phyloP scores from a whole-genome alignment of 2,797 vertebrate species.

The Alcedo atthis region DNA sequence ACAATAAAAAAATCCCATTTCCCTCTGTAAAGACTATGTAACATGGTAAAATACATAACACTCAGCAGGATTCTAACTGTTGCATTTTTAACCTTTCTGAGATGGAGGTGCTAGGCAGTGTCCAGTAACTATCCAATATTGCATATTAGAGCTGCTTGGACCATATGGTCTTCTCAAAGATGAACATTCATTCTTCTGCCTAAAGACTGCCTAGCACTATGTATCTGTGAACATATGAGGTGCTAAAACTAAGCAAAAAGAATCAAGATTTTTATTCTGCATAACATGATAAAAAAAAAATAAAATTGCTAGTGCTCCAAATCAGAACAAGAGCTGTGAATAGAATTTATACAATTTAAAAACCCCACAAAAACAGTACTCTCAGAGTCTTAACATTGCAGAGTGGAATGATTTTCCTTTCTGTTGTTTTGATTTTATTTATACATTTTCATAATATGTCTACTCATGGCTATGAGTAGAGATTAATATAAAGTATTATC shows the following conservation, averaged over 20 bases:
- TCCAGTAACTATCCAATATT: neutral
- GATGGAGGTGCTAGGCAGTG: neutral
- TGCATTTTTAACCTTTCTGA: neutral
- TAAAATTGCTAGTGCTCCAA: neutral
- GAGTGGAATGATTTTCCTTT: neutral
- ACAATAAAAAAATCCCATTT: rapidly evolving
- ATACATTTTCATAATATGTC: neutral
- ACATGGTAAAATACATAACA: neutral
- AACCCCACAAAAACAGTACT: neutral
- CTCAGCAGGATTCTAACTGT: neutral
- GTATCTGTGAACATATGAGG: neutral
- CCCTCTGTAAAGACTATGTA: neutral
- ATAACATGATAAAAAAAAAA: neutral
- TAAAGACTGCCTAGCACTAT: neutral
- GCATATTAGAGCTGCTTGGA: neutral
- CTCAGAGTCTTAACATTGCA: neutral
- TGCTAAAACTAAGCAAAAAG: neutral
- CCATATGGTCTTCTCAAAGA: neutral
- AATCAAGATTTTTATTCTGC: neutral
- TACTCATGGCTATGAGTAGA: neutral
- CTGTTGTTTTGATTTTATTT: neutral
- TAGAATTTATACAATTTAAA: no score
- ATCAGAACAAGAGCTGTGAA: neutral
- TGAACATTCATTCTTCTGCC: neutral
- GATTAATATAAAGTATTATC: neutral